These are phyloP conservation scores for Dreissena polymorpha DNA, from an alignment of 1,140 invertebrate genomes.

Conservation along the genomic window DNA sequence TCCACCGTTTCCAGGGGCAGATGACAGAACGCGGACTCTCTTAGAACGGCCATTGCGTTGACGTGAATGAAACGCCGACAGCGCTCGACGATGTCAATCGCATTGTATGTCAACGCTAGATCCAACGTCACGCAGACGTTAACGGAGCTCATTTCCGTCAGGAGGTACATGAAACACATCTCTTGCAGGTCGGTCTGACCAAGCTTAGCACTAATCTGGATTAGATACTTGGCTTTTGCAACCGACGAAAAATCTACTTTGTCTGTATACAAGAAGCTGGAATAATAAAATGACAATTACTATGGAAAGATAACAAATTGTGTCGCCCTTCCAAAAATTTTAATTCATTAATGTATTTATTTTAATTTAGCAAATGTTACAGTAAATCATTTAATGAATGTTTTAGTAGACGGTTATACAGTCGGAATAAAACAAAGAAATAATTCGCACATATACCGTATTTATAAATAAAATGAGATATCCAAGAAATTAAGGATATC, in stretches of 20 bases:
- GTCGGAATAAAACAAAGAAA: no score
- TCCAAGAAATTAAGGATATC: no score
- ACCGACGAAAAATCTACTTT: constrained; percentile 81
- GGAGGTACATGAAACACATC: constrained; percentile 89
- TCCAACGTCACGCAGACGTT: constrained; percentile 83
- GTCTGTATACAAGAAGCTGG: constrained; percentile 57
- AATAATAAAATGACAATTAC: neutral
- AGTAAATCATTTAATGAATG: neutral
- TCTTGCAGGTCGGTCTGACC: constrained; percentile 88
- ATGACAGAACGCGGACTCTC: neutral
- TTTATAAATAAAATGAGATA: no score
- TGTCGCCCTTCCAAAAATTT: no score
- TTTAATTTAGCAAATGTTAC: no score
- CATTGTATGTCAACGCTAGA: constrained; percentile 23
- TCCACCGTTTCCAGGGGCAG: constrained; percentile 16
- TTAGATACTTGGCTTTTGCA: constrained; percentile 89
- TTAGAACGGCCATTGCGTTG: constrained; percentile 39
- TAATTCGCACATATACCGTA: no score
- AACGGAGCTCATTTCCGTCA: constrained; percentile 87
- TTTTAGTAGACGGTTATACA: no score
- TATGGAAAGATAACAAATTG: neutral
- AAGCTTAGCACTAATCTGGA: constrained; percentile 91
- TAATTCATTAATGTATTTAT: no score
- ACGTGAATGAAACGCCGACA: constrained; percentile 43
- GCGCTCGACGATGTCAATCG: constrained; percentile 22